Conservation (phyloP, 2,797 vertebrate genomes). For the Mycteria americana region DNA sequence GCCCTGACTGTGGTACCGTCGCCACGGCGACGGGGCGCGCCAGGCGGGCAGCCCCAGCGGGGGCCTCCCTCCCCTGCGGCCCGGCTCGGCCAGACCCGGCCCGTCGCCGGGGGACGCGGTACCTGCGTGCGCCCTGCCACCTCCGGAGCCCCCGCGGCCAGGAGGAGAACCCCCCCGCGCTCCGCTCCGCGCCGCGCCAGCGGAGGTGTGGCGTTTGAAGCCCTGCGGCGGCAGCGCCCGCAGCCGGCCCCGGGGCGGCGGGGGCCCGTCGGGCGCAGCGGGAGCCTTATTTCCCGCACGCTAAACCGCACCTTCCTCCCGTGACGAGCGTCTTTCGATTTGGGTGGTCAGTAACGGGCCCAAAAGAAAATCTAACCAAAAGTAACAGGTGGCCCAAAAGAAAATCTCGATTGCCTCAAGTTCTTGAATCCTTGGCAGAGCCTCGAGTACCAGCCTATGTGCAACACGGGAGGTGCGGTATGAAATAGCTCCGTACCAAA, state of each 20-base stretch:
- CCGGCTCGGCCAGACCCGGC: fast-evolving
- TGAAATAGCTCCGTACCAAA: fast-evolving
- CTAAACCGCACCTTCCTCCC: fast-evolving
- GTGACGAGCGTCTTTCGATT: fast-evolving
- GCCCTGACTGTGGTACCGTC: neutral
- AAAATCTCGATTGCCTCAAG: neutral
- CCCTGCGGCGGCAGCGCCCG: neutral
- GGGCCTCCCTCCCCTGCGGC: neutral
- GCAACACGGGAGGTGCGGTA: fast-evolving
- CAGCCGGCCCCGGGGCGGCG: too few species aligned
- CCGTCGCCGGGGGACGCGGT: neutral
- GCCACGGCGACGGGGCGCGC: constrained; percentile 33
- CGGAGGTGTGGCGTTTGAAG: neutral
- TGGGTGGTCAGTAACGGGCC: fast-evolving
- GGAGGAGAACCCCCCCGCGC: neutral
- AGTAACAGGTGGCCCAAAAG: too few species aligned
- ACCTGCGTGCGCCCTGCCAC: neutral
- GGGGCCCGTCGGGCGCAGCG: fast-evolving
- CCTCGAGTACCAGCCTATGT: fast-evolving
- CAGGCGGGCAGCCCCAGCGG: fast-evolving
- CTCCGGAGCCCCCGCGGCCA: neutral
- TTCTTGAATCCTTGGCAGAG: neutral
- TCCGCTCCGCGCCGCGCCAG: neutral
- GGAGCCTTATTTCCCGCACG: fast-evolving
- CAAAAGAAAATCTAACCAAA: neutral